Evolutionary conservation across 2,888 invertebrate genomes (phyloP), one percentile per base, ranked within the genome.

Genomic region (Ophraella communa): DNA sequence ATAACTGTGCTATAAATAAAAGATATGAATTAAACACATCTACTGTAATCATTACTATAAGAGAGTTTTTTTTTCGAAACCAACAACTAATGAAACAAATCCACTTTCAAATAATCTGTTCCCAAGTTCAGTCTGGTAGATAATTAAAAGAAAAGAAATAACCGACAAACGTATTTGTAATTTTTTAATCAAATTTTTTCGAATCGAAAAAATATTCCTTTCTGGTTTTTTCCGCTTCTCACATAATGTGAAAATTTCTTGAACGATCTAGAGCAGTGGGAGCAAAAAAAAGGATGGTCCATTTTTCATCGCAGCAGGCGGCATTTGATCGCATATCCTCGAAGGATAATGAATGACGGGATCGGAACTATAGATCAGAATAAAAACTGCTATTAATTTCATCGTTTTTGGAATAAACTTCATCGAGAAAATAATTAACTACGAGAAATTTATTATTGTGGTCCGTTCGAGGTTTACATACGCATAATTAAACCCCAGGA

Each of bases 311-410:
- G 47, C 47, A 47, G 57, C 49, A 49, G 33, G 47, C 57, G 57
- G 57, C 57, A 33, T 57, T 57, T 57, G 57, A 57, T 57, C 57
- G 57, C 57, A 57, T 57, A 57, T 57, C 35, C 57, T 57, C 57
- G 57, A 57, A 57, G 57, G 57, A 57, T 57, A 57, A 57, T 57
- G 57, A 57, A 57, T 57, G 57, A 47, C 57, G 35, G 47, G 57
- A 57, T 57, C 47, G 30, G 57, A 33, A 35, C 33, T 45, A 57
- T 57, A 60, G 52, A 60, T 52, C 60, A 60, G 44, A 44, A 60
- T 60, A 52, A 60, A 60, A 60, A 60, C 17, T 52, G 60, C 60
- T 60, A 60, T 60, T 60, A 44, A 60, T 60, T 60, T 51, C 49
- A 51, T 51, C 27, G 49, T 51, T 51, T 44, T 49, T 10, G 35